phyloP scores from a whole-genome alignment of 2,113 vertebrate genomes.

The Indicator indicator region DNA sequence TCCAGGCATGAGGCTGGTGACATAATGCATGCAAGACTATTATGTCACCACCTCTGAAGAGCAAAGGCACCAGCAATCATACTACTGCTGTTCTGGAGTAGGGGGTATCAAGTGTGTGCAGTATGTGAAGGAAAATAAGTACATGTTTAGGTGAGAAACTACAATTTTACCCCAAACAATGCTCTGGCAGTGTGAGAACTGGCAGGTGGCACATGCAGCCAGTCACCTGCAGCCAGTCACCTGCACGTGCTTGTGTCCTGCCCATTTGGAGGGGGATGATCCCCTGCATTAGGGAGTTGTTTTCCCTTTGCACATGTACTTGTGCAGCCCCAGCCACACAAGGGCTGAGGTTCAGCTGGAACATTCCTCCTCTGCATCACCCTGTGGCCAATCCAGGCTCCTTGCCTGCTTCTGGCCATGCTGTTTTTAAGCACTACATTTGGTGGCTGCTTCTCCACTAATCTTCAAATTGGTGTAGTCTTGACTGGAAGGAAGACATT shows the following conservation, averaged over 20 bases:
- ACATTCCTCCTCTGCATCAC: neutral
- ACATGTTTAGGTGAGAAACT: neutral
- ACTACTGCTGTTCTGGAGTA: neutral
- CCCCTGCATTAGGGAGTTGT: fast-evolving
- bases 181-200: neutral
- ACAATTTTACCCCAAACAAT: neutral
- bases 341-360: neutral
- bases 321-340: neutral
- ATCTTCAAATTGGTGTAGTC: neutral
- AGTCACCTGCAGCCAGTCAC: neutral
- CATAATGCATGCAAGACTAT: neutral
- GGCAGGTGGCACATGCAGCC: fast-evolving
- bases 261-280: fast-evolving
- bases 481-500: neutral
- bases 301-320: neutral
- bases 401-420: neutral
- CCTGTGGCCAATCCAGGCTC: neutral
- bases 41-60: neutral
- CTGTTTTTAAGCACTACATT: neutral
- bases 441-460: neutral
- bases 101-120: neutral
- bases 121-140: neutral
- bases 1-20: too few species aligned
- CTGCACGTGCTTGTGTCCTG: neutral
- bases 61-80: neutral